phyloP scores from a whole-genome alignment of 2,113 vertebrate species.

The Anser brachyrhynchus region DNA sequence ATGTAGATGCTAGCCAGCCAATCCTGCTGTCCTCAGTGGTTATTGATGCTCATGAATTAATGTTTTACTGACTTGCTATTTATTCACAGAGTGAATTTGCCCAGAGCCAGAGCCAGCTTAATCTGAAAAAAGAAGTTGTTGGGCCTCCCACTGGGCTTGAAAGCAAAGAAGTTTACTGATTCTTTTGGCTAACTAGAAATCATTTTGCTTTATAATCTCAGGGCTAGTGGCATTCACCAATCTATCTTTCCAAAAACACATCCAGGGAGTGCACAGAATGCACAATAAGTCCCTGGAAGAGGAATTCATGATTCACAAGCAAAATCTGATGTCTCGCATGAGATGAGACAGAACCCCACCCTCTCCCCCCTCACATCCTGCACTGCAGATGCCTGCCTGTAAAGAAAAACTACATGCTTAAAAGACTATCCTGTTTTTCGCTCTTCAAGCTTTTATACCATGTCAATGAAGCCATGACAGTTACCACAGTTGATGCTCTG shows the following conservation, averaged over 20 bases:
- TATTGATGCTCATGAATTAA: conserved; percentile 5
- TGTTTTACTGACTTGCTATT: neutral
- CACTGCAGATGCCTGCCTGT: neutral
- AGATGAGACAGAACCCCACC: neutral
- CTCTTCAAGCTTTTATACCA: neutral
- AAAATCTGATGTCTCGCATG: neutral
- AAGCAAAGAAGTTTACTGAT: conserved; percentile 39
- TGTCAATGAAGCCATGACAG: neutral
- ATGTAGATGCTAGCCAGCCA: neutral
- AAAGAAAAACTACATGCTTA: neutral
- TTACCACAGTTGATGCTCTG: neutral
- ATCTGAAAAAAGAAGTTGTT: conserved; percentile 52
- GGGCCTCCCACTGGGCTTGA: neutral
- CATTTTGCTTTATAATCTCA: conserved; percentile 40
- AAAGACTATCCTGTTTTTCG: neutral
- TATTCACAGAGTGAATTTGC: conserved; percentile 4
- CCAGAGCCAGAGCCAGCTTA: conserved; percentile 3
- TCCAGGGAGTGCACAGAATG: neutral
- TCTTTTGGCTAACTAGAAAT: conserved; percentile 9
- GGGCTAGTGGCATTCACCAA: neutral
- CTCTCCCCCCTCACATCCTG: neutral
- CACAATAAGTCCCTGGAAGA: neutral
- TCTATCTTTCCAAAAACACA: neutral
- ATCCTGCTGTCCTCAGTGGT: neutral
- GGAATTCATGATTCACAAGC: neutral